These are phyloP conservation scores for Drosophila koepferae DNA, from an alignment of 2,888 invertebrate genomes.

Conservation along the genomic window DNA sequence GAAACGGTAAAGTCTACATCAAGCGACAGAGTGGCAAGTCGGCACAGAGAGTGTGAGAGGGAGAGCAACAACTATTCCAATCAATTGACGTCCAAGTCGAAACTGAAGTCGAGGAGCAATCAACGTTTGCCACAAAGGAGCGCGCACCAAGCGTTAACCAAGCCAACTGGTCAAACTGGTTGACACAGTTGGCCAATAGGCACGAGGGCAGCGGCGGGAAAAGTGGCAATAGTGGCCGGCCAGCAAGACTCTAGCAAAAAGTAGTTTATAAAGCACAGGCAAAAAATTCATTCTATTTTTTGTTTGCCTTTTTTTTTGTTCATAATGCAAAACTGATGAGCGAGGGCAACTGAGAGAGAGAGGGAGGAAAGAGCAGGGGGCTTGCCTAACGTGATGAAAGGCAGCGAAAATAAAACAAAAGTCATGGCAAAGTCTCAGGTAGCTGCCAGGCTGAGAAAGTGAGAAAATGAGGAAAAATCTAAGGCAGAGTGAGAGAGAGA, in stretches of 20 bases:
- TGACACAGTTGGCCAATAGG: conserved; percentile 69
- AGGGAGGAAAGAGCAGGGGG: neutral
- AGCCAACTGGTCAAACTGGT: conserved; percentile 76
- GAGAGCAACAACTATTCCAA: conserved; percentile 64
- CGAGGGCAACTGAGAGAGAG: neutral
- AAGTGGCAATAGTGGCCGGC: neutral
- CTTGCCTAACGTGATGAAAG: conserved; percentile 33
- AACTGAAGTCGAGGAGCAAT: conserved; percentile 57
- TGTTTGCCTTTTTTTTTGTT: neutral
- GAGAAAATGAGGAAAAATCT: conserved; percentile 24
- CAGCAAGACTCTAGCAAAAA: conserved; percentile 45
- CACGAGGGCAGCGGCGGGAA: neutral
- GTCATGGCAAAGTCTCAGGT: conserved; percentile 38
- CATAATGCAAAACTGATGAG: conserved; percentile 42
- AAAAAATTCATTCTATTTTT: conserved; percentile 37
- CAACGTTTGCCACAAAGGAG: conserved; percentile 57
- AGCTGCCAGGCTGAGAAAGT: conserved; percentile 51
- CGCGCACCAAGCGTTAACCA: conserved; percentile 39
- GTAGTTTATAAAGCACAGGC: conserved; percentile 50
- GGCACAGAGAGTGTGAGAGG: neutral
- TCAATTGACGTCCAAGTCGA: conserved; percentile 61
- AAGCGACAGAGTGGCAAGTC: neutral
- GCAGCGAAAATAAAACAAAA: conserved; percentile 37
- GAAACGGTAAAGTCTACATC: conserved; percentile 57
- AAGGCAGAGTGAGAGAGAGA: neutral